Conservation (phyloP, 2,888 invertebrate species). For the Hypomecis punctinalis region DNA sequence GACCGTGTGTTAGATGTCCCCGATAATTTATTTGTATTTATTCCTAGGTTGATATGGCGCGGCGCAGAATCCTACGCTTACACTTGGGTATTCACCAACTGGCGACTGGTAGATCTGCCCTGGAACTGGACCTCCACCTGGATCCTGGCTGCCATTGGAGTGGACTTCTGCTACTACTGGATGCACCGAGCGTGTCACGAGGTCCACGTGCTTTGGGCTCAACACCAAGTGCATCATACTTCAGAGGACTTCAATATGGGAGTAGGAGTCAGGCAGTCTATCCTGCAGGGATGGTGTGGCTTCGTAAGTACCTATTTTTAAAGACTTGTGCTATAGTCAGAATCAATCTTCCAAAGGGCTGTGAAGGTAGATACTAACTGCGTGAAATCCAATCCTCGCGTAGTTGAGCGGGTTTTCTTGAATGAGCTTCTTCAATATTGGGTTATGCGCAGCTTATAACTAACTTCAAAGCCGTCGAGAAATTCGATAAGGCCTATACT, state of each 20-base stretch:
- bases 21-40: too few relatives aligned
- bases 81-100: slow-evolving; percentile 89
- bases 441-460: too few relatives aligned
- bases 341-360: too few relatives aligned
- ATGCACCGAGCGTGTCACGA: slow-evolving; percentile 86
- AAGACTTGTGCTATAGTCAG: too few relatives aligned
- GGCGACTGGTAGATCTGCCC: slow-evolving; percentile 86
- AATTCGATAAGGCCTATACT: too few relatives aligned
- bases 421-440: too few relatives aligned
- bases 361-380: too few relatives aligned
- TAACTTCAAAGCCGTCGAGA: too few relatives aligned
- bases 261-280: slow-evolving; percentile 92
- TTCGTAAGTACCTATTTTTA: slow-evolving; percentile 90
- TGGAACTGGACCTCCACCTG: slow-evolving; percentile 91
- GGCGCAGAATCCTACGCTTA: slow-evolving; percentile 87
- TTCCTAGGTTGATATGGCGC: slow-evolving; percentile 84
- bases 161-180: slow-evolving; percentile 94
- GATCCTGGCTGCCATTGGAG: slow-evolving; percentile 89
- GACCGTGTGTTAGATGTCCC: too few relatives aligned
- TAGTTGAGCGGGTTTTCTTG: too few relatives aligned
- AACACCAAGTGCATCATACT: slow-evolving; percentile 96
- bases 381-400: too few relatives aligned
- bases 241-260: slow-evolving; percentile 95
- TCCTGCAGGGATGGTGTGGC: slow-evolving; percentile 92
- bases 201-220: slow-evolving; percentile 94